Conservation (phyloP, 2,888 invertebrate species). For the Acleris laterana region DNA sequence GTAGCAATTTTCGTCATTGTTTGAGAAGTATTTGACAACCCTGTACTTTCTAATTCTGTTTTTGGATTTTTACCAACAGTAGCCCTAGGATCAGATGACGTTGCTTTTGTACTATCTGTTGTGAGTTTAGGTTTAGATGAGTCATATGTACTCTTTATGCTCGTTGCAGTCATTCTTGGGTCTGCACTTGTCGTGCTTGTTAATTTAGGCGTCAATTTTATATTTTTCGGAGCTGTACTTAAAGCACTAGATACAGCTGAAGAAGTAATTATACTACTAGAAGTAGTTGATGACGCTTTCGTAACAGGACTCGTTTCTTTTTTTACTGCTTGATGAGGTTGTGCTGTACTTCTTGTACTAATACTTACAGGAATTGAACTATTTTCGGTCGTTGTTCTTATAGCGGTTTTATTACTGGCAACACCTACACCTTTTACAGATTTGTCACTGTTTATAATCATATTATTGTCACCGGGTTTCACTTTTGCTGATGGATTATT, state of each 20-base stretch:
- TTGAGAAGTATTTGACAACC: background rate
- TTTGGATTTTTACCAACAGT: background rate
- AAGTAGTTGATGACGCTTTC: conserved; percentile 23
- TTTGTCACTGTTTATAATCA: conserved; percentile 3
- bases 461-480: background rate
- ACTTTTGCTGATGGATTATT: background rate
- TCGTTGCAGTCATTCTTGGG: conserved; percentile 10
- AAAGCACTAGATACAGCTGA: conserved; percentile 16
- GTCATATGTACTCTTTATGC: conserved; percentile 27
- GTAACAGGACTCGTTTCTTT: conserved; percentile 36
- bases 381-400: background rate
- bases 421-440: background rate
- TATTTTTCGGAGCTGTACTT: conserved; percentile 19
- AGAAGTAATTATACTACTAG: conserved; percentile 27
- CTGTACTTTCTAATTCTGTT: background rate
- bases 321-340: conserved; percentile 28
- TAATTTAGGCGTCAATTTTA: conserved; percentile 28
- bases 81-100: conserved; percentile 18
- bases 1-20: background rate
- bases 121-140: conserved; percentile 29
- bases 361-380: background rate
- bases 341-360: conserved; percentile 13
- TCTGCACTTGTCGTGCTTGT: conserved; percentile 36
- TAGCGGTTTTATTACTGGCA: background rate
- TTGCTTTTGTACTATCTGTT: conserved; percentile 35